Conservation (phyloP, 2,113 vertebrate species). For the Coptodon rendalli region DNA sequence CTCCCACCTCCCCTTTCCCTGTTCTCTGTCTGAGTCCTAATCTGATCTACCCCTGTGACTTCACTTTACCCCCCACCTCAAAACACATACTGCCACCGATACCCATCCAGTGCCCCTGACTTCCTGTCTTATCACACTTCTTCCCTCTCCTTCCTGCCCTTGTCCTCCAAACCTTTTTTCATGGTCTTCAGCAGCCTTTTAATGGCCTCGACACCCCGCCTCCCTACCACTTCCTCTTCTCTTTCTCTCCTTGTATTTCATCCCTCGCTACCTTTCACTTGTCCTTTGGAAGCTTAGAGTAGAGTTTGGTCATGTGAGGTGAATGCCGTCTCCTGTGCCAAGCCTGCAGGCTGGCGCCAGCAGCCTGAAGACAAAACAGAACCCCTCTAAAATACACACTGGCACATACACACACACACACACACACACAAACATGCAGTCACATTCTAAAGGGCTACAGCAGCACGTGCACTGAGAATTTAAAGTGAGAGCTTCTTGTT, state of each 20-base stretch:
- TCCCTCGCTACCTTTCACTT: constrained; percentile 5
- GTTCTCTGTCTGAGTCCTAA: background rate
- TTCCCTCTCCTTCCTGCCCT: background rate
- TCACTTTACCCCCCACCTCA: background rate
- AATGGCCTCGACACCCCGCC: background rate
- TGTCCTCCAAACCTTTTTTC: background rate
- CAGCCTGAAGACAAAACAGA: constrained; percentile 12
- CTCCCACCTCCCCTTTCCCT: background rate
- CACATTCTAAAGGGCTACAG: background rate
- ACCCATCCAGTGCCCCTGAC: background rate
- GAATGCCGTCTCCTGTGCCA: constrained; percentile 25
- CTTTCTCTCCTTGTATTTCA: background rate
- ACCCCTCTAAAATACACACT: background rate
- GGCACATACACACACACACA: background rate
- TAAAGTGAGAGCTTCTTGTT: constrained; percentile 21
- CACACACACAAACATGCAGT: background rate
- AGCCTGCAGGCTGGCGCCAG: constrained; percentile 22
- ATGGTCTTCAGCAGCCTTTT: background rate
- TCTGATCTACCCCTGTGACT: constrained; percentile 19
- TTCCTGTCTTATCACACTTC: background rate
- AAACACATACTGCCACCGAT: background rate
- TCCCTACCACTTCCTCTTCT: background rate
- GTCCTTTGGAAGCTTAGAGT: constrained; percentile 19
- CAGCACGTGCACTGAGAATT: constrained; percentile 1
- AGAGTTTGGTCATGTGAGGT: constrained; percentile 38